These are phyloP conservation scores for Takifugu flavidus DNA, from an alignment of 2,113 vertebrate species.

Conservation along the genomic window DNA sequence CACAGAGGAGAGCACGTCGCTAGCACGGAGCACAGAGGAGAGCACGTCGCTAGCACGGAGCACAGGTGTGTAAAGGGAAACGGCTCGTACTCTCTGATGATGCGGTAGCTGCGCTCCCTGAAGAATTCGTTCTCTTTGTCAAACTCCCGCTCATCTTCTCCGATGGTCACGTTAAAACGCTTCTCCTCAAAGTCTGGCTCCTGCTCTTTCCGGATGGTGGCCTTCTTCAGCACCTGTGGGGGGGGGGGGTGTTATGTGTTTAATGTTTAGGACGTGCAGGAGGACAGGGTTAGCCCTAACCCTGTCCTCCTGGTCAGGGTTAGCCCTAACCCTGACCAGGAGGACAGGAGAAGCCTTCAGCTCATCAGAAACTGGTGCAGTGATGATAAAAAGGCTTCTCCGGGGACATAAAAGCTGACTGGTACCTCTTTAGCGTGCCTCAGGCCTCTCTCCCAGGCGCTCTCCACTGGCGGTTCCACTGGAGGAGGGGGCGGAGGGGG, in stretches of 20 bases:
- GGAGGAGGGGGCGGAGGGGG: constrained; percentile 87
- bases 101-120: constrained; percentile 92
- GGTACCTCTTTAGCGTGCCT: constrained; percentile 95
- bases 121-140: constrained; percentile 98
- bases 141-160: constrained; percentile 94
- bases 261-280: not conserved
- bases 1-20: too few relatives aligned
- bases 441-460: constrained; percentile 96
- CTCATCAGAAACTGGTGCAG: too few relatives aligned
- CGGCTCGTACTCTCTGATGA: constrained; percentile 82
- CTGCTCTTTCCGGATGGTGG: constrained; percentile 96
- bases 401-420: too few relatives aligned
- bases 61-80: not conserved
- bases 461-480: constrained; percentile 92
- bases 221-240: constrained; percentile 91
- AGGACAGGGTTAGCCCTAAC: too few relatives aligned
- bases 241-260: not conserved
- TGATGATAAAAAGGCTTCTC: not conserved
- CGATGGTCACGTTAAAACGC: constrained; percentile 94
- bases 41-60: too few relatives aligned
- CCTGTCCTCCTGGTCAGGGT: too few relatives aligned
- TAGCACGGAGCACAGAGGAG: too few relatives aligned
- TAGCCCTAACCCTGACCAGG: too few relatives aligned
- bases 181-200: constrained; percentile 99
- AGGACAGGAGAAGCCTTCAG: too few relatives aligned